Evolutionary conservation across 2,113 vertebrate genomes (phyloP).

Genomic region (Mormyrus lacerda): DNA sequence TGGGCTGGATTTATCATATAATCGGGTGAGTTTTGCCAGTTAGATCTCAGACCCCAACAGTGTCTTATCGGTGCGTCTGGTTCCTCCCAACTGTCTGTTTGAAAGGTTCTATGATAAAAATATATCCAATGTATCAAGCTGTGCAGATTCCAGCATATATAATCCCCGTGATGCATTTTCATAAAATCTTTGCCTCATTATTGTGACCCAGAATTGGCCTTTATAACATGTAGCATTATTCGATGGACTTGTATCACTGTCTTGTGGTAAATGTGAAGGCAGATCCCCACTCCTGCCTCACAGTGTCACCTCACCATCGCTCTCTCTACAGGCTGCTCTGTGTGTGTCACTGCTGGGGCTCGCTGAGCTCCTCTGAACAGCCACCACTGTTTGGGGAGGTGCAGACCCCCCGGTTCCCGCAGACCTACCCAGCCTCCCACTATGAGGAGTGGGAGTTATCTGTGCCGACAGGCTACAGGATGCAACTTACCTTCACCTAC

Average conservation of each 20-base stretch:
- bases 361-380: slow-evolving; percentile 6
- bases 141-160: neutral
- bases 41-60: neutral
- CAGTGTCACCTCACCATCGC: neutral
- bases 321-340: slow-evolving; percentile 45
- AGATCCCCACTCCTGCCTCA: neutral
- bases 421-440: slow-evolving; percentile 69
- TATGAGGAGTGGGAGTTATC: slow-evolving; percentile 62
- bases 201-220: neutral
- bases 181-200: neutral
- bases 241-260: neutral
- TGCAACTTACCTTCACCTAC: slow-evolving; percentile 74
- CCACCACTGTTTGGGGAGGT: slow-evolving; percentile 60
- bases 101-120: neutral
- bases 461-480: slow-evolving; percentile 68
- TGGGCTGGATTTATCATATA: slow-evolving; percentile 26
- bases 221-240: neutral
- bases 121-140: neutral
- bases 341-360: slow-evolving; percentile 31
- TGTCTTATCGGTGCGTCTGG: neutral
- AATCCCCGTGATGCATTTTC: neutral
- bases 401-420: slow-evolving; percentile 72
- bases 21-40: slow-evolving; percentile 31
- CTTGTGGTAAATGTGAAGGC: neutral
- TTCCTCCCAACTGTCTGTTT: neutral